Base-by-base conservation (phyloP, 2,888 invertebrate genomes). In the Camptogramma bilineatum region DNA sequence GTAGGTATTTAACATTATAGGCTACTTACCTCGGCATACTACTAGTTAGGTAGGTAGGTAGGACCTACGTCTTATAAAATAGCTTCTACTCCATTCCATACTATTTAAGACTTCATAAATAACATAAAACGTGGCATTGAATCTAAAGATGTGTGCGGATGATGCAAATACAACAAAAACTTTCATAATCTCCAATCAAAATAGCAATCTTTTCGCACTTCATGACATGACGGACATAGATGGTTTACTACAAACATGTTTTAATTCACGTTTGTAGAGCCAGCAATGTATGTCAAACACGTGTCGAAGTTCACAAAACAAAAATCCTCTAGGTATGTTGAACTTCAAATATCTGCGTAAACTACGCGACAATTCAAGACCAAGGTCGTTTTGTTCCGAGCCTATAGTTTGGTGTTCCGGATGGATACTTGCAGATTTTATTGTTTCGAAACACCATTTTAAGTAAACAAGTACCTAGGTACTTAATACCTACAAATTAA, bases 321-420 rank as follows among this genome's bases (percentile, higher is more conserved):
- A 24, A n/a, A 42, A n/a, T 52, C n/a, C n/a, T 21, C 13, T 10
- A 10, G 19, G n/a, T n/a, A 19, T 21, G 5, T 7, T 8, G n/a
- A 17, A 16, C 21, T 39, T 9, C 21, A 21, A 48, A 48, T 52
- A 52, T 48, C 50, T 50, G 34, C 13, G 39, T 9, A 48, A 47
- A 64, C 66, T 70, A 72, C 70, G 72, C 70, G 64, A 64, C 53
- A 63, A 57, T 56, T 44, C 51, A 53, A 53, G 66, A 60, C 57
- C 69, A 73, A 71, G 70, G 73, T 58, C 64, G 61, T 8, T 34
- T 17, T 16, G 51, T 4, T 28, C 0, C 28, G 17, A 16, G 16
- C 17, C 16, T 44, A 44, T 17, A 44, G 16, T 21, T 48, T 48
- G 47, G 39, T 39, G 39, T 39, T 39, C 39, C 39, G 28, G n/a